These are phyloP conservation scores for Papilio polytes DNA, from an alignment of 1,140 invertebrate genomes.

Conservation along the genomic window DNA sequence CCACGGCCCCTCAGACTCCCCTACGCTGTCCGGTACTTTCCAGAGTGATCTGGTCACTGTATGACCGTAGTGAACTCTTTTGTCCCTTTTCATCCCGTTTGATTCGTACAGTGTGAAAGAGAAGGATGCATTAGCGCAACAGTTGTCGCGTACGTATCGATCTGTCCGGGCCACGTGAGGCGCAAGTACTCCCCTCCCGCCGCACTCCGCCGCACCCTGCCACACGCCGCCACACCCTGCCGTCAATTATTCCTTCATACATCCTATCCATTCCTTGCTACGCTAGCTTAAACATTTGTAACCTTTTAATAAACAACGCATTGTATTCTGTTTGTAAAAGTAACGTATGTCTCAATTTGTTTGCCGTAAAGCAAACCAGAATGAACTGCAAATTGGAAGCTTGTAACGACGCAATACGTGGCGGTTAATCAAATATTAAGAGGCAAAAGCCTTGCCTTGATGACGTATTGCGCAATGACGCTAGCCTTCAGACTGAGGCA, in stretches of 20 bases:
- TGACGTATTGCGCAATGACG: neutral
- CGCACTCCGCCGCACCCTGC: neutral
- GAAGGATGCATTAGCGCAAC: constrained; percentile 69
- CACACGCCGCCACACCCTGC: neutral
- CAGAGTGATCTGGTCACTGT: constrained; percentile 31
- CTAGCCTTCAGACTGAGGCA: neutral
- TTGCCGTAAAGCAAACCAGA: constrained; percentile 24
- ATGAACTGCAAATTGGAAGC: constrained; percentile 35
- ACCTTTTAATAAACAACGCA: neutral
- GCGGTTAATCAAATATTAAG: constrained; percentile 36
- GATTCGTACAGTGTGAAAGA: constrained; percentile 47
- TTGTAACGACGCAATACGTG: constrained; percentile 28
- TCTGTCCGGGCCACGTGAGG: constrained; percentile 71
- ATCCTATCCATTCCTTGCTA: neutral
- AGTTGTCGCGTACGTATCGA: constrained; percentile 79
- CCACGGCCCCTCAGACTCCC: neutral
- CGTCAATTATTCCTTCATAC: constrained; percentile 4
- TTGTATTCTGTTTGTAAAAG: neutral
- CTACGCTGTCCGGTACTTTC: constrained; percentile 28
- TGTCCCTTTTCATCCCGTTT: constrained; percentile 45
- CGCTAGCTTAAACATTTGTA: neutral
- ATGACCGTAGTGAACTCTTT: constrained; percentile 60
- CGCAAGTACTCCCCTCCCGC: constrained; percentile 39
- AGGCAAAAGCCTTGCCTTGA: constrained; percentile 9
- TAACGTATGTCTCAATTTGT: neutral